Percentiles rank a stretch among this genome's conserved stretches.
Evolutionary conservation across 2,113 vertebrate genomes (phyloP).

Genomic region (Echinops telfairi): DNA sequence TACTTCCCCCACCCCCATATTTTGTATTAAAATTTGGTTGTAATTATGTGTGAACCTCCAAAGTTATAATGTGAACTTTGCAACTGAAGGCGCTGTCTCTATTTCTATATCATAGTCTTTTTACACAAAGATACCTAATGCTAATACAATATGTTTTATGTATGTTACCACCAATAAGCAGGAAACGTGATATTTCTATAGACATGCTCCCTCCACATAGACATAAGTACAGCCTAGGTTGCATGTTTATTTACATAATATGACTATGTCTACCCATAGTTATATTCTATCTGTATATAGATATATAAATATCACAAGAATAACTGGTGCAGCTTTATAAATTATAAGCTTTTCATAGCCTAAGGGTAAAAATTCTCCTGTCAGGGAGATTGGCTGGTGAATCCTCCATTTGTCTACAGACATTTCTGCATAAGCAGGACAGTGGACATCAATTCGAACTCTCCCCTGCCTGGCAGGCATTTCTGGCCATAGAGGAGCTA

Average conservation of each 20-base stretch:
- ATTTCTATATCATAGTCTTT: not conserved
- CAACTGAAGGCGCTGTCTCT: not conserved
- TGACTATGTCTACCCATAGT: not conserved
- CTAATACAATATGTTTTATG: constrained; percentile 34
- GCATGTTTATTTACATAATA: constrained; percentile 24
- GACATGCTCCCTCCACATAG: not conserved
- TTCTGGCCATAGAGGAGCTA: constrained; percentile 28
- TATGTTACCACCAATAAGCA: not conserved
- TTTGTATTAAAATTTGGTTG: constrained; percentile 40
- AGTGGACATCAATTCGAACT: constrained; percentile 36
- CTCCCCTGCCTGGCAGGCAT: not conserved
- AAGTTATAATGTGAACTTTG: constrained; percentile 36
- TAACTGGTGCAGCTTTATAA: constrained; percentile 43
- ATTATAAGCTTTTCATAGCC: constrained; percentile 58
- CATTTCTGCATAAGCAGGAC: constrained; percentile 21
- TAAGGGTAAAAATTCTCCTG: constrained; percentile 45
- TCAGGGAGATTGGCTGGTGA: constrained; percentile 54
- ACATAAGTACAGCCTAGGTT: not conserved
- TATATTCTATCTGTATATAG: constrained; percentile 34
- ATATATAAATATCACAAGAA: constrained; percentile 53
- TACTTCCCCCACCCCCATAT: not conserved
- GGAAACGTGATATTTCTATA: not conserved
- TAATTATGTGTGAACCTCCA: constrained; percentile 10
- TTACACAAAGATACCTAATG: not conserved
- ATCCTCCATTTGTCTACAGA: constrained; percentile 60